Evolutionary conservation across 2,797 vertebrate species (phyloP).

Genomic region (Selene dorsalis): DNA sequence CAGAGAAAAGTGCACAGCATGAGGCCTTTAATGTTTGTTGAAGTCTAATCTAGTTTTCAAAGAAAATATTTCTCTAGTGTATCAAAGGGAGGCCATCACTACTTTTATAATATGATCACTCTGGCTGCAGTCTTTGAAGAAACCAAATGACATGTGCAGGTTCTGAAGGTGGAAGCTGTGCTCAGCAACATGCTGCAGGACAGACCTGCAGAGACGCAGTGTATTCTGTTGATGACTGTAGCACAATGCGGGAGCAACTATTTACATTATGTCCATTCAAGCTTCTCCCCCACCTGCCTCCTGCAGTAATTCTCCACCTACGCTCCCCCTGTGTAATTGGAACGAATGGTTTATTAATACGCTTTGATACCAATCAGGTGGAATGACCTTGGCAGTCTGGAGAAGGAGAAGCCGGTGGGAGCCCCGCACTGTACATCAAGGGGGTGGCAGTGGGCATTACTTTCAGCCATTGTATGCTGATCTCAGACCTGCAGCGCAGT

Average conservation of each 20-base stretch:
- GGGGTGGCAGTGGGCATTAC: conserved; percentile 67
- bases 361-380: conserved; percentile 76
- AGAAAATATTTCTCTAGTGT: neutral
- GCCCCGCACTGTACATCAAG: conserved; percentile 65
- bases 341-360: conserved; percentile 79
- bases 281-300: conserved; percentile 23
- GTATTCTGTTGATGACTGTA: conserved; percentile 7
- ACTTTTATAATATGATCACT: neutral
- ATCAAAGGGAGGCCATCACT: neutral
- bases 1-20: too few species aligned
- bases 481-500: conserved; percentile 70
- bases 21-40: too few species aligned
- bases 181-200: neutral
- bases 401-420: conserved; percentile 40
- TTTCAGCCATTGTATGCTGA: conserved; percentile 63
- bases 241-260: conserved; percentile 4
- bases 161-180: neutral
- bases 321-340: conserved; percentile 63
- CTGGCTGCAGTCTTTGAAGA: neutral
- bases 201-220: conserved; percentile 14
- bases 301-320: conserved; percentile 55
- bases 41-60: too few species aligned
- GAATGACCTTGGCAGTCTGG: conserved; percentile 76
- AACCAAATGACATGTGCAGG: neutral
- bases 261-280: conserved; percentile 31